A percentile compares a stretch with the other conserved stretches of the same genome.
Conservation (phyloP, 2,113 vertebrate species). For the Brachyhypopomus occidentalis region DNA sequence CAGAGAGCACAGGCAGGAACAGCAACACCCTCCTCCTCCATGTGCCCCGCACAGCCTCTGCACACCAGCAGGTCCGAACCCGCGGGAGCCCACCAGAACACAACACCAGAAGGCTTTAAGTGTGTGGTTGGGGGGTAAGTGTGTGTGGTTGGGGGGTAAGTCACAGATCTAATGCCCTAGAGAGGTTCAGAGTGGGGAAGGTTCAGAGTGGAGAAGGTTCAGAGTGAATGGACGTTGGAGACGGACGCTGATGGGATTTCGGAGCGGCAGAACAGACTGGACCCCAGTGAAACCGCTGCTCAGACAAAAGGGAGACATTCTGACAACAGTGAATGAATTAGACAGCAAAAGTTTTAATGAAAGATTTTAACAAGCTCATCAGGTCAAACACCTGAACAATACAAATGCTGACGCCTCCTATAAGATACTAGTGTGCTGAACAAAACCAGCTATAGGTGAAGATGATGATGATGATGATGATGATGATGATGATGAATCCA, state of each 20-base stretch:
- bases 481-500: slow-evolving; percentile 19
- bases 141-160: slow-evolving; percentile 31
- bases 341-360: slow-evolving; percentile 6
- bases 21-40: slow-evolving; percentile 28
- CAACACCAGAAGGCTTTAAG: slow-evolving; percentile 50
- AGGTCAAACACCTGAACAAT: background rate
- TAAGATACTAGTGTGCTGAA: background rate
- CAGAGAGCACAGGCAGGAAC: background rate
- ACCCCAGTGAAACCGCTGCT: background rate
- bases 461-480: slow-evolving; percentile 17
- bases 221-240: too few relatives aligned
- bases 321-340: background rate
- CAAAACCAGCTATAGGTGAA: slow-evolving; percentile 37
- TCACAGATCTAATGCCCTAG: slow-evolving; percentile 51
- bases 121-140: slow-evolving; percentile 35
- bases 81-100: slow-evolving; percentile 19
- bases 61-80: slow-evolving; percentile 29
- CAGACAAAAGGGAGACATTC: background rate
- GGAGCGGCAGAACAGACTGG: background rate
- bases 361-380: slow-evolving; percentile 6
- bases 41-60: slow-evolving; percentile 27
- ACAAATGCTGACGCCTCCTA: background rate
- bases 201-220: too few relatives aligned
- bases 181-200: too few relatives aligned
- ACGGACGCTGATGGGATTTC: slow-evolving; percentile 18